Evolutionary conservation across 2,113 vertebrate species (phyloP).

Genomic region (Podilymbus podiceps): DNA sequence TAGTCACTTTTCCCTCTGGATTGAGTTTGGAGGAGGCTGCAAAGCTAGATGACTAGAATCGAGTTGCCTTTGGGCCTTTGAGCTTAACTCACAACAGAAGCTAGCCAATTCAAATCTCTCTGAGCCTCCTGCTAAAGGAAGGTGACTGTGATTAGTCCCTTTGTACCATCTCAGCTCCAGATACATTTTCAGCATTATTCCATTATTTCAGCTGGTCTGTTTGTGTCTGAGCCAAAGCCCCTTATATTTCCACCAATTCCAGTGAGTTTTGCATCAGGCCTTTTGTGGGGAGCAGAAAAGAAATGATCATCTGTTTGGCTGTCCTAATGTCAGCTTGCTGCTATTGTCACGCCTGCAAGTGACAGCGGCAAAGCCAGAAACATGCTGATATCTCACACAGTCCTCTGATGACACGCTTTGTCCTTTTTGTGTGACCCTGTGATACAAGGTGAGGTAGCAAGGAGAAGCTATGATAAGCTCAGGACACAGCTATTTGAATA

Average conservation of each 20-base stretch:
- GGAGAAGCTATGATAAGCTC: background rate
- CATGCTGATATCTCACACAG: background rate
- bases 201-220: background rate
- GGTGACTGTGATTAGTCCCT: slow-evolving; percentile 18
- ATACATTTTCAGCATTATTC: slow-evolving; percentile 7
- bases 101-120: slow-evolving; percentile 13
- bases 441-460: background rate
- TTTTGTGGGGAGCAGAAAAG: background rate
- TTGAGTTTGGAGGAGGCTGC: slow-evolving; percentile 29
- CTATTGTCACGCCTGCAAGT: background rate
- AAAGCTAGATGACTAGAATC: slow-evolving; percentile 11
- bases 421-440: background rate
- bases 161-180: slow-evolving; percentile 18
- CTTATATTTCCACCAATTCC: background rate
- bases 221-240: background rate
- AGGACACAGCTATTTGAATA: background rate
- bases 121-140: background rate
- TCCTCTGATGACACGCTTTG: background rate
- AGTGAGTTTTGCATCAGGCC: background rate
- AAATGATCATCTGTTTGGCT: background rate
- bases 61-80: slow-evolving; percentile 34
- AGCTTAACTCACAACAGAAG: slow-evolving; percentile 42
- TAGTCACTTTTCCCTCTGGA: slow-evolving; percentile 48
- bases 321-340: background rate
- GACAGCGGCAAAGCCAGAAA: background rate